Conservation (phyloP, 2,113 vertebrate genomes). For the Rutilus rutilus region DNA sequence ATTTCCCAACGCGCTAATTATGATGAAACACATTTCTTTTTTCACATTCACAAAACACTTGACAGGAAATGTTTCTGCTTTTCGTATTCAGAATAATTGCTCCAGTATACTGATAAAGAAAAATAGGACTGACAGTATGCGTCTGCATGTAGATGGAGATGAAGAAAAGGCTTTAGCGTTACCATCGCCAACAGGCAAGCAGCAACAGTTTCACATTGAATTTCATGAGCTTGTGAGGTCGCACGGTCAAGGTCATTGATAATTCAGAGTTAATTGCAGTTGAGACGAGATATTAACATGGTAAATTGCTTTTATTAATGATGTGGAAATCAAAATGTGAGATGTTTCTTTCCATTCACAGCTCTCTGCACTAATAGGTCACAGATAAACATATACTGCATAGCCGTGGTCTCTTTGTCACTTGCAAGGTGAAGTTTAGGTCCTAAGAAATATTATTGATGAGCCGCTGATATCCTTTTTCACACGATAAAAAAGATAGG, state of each 20-base stretch:
- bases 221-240: conserved; percentile 43
- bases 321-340: conserved; percentile 50
- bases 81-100: conserved; percentile 12
- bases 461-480: conserved; percentile 9
- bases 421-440: conserved; percentile 22
- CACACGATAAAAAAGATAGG: background rate
- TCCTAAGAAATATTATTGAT: conserved; percentile 35
- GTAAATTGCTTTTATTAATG: conserved; percentile 52
- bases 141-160: conserved; percentile 11
- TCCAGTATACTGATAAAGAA: conserved; percentile 14
- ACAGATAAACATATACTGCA: conserved; percentile 8
- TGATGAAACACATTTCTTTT: conserved; percentile 1
- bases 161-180: background rate
- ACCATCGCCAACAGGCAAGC: conserved; percentile 13
- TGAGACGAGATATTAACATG: conserved; percentile 44
- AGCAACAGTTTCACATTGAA: conserved; percentile 38
- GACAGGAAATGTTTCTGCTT: conserved; percentile 13
- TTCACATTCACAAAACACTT: background rate
- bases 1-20: conserved; percentile 10
- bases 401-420: conserved; percentile 27
- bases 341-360: conserved; percentile 43
- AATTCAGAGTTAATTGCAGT: conserved; percentile 51
- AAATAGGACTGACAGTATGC: background rate
- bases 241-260: conserved; percentile 48
- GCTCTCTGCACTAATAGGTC: conserved; percentile 13